Evolutionary conservation across 2,113 vertebrate genomes (phyloP), one percentile per base, ranked within the genome.

Genomic region (Myocastor coypus): DNA sequence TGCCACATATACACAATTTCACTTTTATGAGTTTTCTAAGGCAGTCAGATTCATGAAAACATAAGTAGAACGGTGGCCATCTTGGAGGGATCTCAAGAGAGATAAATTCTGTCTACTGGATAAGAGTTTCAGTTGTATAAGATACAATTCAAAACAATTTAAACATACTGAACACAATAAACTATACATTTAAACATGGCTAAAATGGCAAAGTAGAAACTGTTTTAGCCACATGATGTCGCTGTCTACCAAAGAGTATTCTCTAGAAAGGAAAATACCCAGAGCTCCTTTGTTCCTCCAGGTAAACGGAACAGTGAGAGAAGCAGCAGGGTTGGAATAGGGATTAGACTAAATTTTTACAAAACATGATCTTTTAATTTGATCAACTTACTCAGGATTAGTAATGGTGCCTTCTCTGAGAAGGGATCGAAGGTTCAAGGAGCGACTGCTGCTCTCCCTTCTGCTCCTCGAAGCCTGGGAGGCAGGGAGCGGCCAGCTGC

Each of bases 141-240:
- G n/a, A 81, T 46, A 26, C 77, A 83, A 19, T 90, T 94, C 64
- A n/a, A 46, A 93, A 81, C 42, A 83, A 32, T 20, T 55, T 66
- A 75, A 93, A 30, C 63, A 71, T 59, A 85, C 28, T 78, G 26
- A 94, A 52, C 40, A 81, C 37, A 57, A 26, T 91, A 52, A 94
- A 88, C 20, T 83, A 30, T 83, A 16, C 83, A 50, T 8, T 73
- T 78, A 42, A 90, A 91, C 71, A n/a, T 63, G 28, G 34, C 42
- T 69, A 59, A 64, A 2, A 40, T 77, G n/a, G 22, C 59, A 71
- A 69, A 50, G 30, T 50, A 57, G 80, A 88, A 63, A 83, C 69
- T 95, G 0, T 85, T 80, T 96, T 85, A 77, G 63, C 97, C 97
- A 98, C 97, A 96, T 94, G 97, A 88, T 98, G 97, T 97, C 97